A percentile compares a stretch with the other conserved stretches of the same genome.
These are phyloP conservation scores for Cheilosia vernalis DNA, from an alignment of 2,888 invertebrate species.

Conservation along the genomic window DNA sequence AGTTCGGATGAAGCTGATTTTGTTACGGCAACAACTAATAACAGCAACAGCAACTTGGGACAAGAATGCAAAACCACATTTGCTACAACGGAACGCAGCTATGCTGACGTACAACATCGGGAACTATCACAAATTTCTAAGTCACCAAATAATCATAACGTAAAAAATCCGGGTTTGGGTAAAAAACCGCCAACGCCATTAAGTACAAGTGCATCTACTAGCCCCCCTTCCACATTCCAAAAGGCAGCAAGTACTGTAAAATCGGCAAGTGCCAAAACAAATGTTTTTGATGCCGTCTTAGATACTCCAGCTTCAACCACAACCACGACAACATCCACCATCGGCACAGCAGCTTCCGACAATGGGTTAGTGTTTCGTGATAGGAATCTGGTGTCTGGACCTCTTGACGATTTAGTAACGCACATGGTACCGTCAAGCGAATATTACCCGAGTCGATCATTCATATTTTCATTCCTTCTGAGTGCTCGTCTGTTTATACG, in stretches of 20 bases:
- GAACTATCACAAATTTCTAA: slow-evolving; percentile 18
- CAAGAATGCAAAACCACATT: not conserved
- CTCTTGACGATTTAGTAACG: slow-evolving; percentile 93
- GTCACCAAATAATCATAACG: slow-evolving; percentile 41
- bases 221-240: slow-evolving; percentile 42
- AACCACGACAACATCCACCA: not conserved
- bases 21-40: slow-evolving; percentile 17
- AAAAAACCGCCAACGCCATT: slow-evolving; percentile 66
- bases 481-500: slow-evolving; percentile 96
- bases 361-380: slow-evolving; percentile 86
- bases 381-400: slow-evolving; percentile 92
- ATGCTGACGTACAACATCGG: slow-evolving; percentile 47
- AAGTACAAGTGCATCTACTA: slow-evolving; percentile 44
- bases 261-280: slow-evolving; percentile 13
- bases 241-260: slow-evolving; percentile 1
- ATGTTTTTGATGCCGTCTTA: not conserved
- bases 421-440: slow-evolving; percentile 96
- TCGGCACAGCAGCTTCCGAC: slow-evolving; percentile 45
- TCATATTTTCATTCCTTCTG: slow-evolving; percentile 96
- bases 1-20: slow-evolving; percentile 74
- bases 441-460: slow-evolving; percentile 93
- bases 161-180: slow-evolving; percentile 62
- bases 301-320: not conserved
- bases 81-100: slow-evolving; percentile 39
- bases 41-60: slow-evolving; percentile 40